phyloP scores from a whole-genome alignment of 2,888 invertebrate species.

The Eupithecia dodoneata region DNA sequence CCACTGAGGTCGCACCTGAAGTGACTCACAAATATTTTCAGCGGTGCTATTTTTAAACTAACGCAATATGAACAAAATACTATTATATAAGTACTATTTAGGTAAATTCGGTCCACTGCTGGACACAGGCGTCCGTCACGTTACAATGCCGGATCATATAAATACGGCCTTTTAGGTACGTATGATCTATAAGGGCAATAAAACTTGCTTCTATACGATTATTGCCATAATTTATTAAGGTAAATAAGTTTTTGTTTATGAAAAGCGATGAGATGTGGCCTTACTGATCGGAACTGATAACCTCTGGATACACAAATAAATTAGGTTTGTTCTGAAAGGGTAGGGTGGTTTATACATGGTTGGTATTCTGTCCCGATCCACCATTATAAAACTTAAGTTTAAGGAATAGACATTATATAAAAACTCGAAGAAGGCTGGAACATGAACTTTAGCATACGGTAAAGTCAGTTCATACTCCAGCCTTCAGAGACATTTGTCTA shows the following conservation, averaged over 20 bases:
- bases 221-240: conserved; percentile 18
- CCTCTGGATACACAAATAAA: conserved; percentile 14
- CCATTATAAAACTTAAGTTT: not conserved
- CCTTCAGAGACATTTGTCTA: no score
- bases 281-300: conserved; percentile 17
- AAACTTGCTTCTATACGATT: conserved; percentile 23
- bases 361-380: not conserved
- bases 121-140: no score
- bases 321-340: conserved; percentile 17
- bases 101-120: no score
- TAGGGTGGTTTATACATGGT: conserved; percentile 11
- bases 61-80: no score
- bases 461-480: no score
- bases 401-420: not conserved
- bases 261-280: conserved; percentile 12
- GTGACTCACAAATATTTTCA: no score
- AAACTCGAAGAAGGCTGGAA: not conserved
- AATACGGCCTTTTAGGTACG: not conserved
- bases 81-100: no score
- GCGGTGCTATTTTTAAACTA: no score
- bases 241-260: conserved; percentile 22
- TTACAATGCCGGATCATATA: not conserved
- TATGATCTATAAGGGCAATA: conserved; percentile 14
- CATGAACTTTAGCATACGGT: not conserved
- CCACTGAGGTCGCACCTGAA: no score